Conservation (phyloP, 2,113 vertebrate genomes). For the Perccottus glenii region DNA sequence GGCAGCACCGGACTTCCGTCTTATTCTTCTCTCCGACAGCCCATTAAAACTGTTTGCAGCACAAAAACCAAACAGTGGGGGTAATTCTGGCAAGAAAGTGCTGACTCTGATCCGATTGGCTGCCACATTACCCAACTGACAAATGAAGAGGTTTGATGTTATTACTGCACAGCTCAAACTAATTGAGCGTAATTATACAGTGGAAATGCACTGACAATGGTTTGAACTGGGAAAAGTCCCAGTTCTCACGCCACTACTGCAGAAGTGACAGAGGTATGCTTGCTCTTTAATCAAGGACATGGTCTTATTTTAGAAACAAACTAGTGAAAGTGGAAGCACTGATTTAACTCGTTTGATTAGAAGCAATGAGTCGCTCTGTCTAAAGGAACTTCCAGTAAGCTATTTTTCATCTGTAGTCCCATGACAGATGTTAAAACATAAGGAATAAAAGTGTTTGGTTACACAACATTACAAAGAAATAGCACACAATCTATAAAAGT, state of each 20-base stretch:
- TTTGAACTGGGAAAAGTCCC: slow-evolving; percentile 17
- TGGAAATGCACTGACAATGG: slow-evolving; percentile 39
- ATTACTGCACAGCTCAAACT: slow-evolving; percentile 56
- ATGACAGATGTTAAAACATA: too few relatives aligned
- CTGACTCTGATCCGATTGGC: slow-evolving; percentile 80
- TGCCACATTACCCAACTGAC: slow-evolving; percentile 78
- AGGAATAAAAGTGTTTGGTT: too few relatives aligned
- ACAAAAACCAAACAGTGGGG: slow-evolving; percentile 82
- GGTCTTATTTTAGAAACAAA: neutral
- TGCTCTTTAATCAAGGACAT: slow-evolving; percentile 2
- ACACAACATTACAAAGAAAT: too few relatives aligned
- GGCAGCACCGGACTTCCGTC: slow-evolving; percentile 81
- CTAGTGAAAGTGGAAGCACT: neutral
- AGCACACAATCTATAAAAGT: too few relatives aligned
- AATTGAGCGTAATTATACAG: slow-evolving; percentile 59
- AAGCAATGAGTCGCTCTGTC: neutral
- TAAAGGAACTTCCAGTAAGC: neutral
- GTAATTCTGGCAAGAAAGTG: slow-evolving; percentile 70
- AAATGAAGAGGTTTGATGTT: slow-evolving; percentile 67
- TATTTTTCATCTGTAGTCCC: too few relatives aligned
- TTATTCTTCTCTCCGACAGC: slow-evolving; percentile 61
- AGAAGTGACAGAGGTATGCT: slow-evolving; percentile 27
- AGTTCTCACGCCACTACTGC: slow-evolving; percentile 52
- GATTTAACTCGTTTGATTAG: slow-evolving; percentile 1
- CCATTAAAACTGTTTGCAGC: slow-evolving; percentile 78